Evolutionary conservation across 2,797 vertebrate species (phyloP).

Genomic region (Coreius guichenoti): DNA sequence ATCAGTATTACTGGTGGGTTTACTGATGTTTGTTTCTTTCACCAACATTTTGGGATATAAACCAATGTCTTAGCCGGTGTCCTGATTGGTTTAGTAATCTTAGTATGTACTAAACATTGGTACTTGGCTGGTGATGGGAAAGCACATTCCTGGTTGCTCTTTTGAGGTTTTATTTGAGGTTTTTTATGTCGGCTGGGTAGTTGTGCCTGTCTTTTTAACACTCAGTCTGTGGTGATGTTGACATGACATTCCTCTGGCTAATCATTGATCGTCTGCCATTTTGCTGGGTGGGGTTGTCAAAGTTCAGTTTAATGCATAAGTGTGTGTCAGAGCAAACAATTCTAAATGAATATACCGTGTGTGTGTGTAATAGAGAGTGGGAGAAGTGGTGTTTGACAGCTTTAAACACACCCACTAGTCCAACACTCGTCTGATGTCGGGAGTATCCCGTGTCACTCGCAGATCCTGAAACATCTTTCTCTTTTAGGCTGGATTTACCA

Average conservation of each 20-base stretch:
- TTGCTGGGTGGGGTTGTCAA: slow-evolving; percentile 65
- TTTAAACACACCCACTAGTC: slow-evolving; percentile 15
- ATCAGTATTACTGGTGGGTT: neutral
- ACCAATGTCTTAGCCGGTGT: too few species aligned
- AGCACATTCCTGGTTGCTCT: neutral
- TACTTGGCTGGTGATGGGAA: neutral
- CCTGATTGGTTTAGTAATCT: neutral
- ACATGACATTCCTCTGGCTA: slow-evolving; percentile 62
- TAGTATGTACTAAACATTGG: neutral
- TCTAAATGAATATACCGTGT: neutral
- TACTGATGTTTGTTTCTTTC: neutral
- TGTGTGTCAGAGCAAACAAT: slow-evolving; percentile 15
- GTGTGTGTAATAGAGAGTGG: slow-evolving; percentile 10
- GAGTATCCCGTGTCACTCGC: slow-evolving; percentile 50
- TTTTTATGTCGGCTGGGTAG: neutral
- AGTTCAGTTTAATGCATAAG: slow-evolving; percentile 63
- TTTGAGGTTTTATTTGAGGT: neutral
- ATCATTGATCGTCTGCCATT: slow-evolving; percentile 70
- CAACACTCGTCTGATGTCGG: slow-evolving; percentile 41
- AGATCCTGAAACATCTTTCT: slow-evolving; percentile 24
- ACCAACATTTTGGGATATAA: neutral
- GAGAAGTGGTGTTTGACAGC: slow-evolving; percentile 53
- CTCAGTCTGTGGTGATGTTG: slow-evolving; percentile 50
- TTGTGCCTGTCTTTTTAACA: neutral
- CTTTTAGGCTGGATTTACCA: slow-evolving; percentile 13